phyloP scores from a whole-genome alignment of 1,140 invertebrate species.

The Meloidogyne hapla region DNA sequence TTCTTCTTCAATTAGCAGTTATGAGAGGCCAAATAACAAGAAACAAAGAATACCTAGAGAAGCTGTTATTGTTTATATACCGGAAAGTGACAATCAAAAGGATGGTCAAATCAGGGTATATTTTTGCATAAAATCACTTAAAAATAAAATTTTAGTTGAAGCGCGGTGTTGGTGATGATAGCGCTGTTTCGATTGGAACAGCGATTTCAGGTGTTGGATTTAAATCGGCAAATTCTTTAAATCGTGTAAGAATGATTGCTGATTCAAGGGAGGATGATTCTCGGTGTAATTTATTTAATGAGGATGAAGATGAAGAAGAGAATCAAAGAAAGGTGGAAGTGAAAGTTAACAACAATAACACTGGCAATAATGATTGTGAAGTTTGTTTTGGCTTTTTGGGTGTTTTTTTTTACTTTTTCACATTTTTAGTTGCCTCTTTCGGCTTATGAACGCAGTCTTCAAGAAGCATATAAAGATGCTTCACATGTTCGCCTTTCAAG shows the following conservation, averaged over 20 bases:
- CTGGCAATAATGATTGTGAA: background rate
- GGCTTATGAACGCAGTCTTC: constrained; percentile 31
- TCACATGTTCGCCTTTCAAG: constrained; percentile 1
- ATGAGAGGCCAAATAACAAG: constrained; percentile 31
- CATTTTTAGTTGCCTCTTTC: background rate
- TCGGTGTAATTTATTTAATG: constrained; percentile 39
- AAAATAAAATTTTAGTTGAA: constrained; percentile 40
- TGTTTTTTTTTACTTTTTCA: background rate
- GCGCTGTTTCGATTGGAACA: constrained; percentile 32
- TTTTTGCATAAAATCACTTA: constrained; percentile 11
- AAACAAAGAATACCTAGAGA: constrained; percentile 21
- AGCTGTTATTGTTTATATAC: constrained; percentile 46
- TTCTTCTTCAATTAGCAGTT: constrained; percentile 26
- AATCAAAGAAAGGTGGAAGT: background rate
- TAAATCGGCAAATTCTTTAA: constrained; percentile 1
- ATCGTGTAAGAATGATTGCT: constrained; percentile 17
- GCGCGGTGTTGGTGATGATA: constrained; percentile 23
- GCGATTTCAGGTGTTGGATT: constrained; percentile 23
- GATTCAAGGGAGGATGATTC: constrained; percentile 28
- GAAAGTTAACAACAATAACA: background rate
- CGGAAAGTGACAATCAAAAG: constrained; percentile 40
- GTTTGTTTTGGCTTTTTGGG: background rate
- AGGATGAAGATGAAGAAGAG: constrained; percentile 27
- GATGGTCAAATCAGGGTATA: constrained; percentile 46
- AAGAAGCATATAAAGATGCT: constrained; percentile 19